Evolutionary conservation across 2,888 invertebrate species (phyloP).

Genomic region (Ennomos quercinarius): DNA sequence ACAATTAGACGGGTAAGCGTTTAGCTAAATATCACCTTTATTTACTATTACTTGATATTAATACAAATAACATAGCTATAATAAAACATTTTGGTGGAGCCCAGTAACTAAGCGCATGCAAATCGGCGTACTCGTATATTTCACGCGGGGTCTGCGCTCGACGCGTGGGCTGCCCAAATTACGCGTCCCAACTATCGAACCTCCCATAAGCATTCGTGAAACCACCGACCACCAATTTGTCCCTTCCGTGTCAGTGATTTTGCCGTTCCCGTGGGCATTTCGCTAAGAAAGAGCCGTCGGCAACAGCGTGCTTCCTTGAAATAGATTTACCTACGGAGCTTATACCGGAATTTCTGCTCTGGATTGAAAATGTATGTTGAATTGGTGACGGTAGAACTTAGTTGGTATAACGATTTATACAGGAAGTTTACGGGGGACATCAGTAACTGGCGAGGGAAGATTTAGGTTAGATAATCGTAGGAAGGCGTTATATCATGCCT

Average conservation of each 20-base stretch:
- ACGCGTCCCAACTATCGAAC: constrained; percentile 62
- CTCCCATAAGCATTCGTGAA: constrained; percentile 65
- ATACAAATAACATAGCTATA: too few species aligned
- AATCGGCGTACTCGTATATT: constrained; percentile 46
- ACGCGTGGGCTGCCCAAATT: constrained; percentile 66
- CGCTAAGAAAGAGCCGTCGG: constrained; percentile 56
- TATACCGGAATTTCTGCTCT: constrained; percentile 15
- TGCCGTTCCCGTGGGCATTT: constrained; percentile 60
- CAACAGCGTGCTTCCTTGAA: constrained; percentile 50
- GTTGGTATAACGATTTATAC: constrained; percentile 9
- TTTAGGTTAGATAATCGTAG: too few species aligned
- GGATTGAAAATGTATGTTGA: constrained; percentile 2
- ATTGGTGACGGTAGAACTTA: constrained; percentile 1
- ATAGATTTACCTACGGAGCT: constrained; percentile 50
- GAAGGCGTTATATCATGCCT: too few species aligned
- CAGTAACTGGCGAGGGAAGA: not conserved
- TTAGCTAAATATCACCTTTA: too few species aligned
- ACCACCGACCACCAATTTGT: constrained; percentile 72
- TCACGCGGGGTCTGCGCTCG: constrained; percentile 61
- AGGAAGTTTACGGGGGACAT: not conserved
- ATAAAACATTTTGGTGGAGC: too few species aligned
- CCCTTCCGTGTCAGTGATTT: constrained; percentile 72
- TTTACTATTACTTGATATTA: too few species aligned
- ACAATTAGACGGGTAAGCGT: too few species aligned
- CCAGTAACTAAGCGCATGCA: constrained; percentile 31